Percentiles rank a stretch among this genome's conserved stretches.
These are phyloP conservation scores for Lysandra bellargus DNA, from an alignment of 2,888 invertebrate species.

Conservation along the genomic window DNA sequence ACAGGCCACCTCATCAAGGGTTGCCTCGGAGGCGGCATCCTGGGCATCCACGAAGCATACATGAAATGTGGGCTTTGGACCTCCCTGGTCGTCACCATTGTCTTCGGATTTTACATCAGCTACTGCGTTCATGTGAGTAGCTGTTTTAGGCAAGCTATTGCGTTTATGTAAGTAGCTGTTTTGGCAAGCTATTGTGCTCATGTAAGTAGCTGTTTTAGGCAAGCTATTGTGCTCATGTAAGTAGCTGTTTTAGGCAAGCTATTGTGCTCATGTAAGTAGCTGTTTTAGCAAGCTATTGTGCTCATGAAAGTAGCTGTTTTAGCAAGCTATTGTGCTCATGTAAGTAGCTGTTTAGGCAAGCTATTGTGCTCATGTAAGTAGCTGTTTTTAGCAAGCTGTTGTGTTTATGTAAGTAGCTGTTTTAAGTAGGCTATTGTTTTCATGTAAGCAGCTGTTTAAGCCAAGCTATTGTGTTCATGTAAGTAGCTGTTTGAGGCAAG, in stretches of 20 bases:
- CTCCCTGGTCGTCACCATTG: conserved; percentile 55
- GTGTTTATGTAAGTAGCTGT: too few species aligned
- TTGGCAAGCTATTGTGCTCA: conserved; percentile 44
- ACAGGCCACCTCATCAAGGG: conserved; percentile 69
- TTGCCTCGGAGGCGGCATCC: conserved; percentile 68
- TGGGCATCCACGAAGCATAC: conserved; percentile 72
- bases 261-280: conserved; percentile 67
- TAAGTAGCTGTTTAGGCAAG: too few species aligned
- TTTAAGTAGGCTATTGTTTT: too few species aligned
- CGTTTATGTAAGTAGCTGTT: too few species aligned
- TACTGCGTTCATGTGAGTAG: conserved; percentile 70
- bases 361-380: too few species aligned
- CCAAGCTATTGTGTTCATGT: too few species aligned
- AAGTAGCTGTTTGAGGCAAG: too few species aligned
- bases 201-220: conserved; percentile 51
- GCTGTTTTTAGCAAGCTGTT: too few species aligned
- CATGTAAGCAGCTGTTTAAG: conserved; percentile 48
- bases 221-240: too few species aligned
- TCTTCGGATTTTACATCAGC: conserved; percentile 67
- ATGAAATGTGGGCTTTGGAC: conserved; percentile 72
- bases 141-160: too few species aligned
- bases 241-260: conserved; percentile 44
- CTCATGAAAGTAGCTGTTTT: too few species aligned
- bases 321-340: conserved; percentile 55
- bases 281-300: too few species aligned